phyloP scores from a whole-genome alignment of 2,113 vertebrate genomes.

The Brachypodius melanocephalos region DNA sequence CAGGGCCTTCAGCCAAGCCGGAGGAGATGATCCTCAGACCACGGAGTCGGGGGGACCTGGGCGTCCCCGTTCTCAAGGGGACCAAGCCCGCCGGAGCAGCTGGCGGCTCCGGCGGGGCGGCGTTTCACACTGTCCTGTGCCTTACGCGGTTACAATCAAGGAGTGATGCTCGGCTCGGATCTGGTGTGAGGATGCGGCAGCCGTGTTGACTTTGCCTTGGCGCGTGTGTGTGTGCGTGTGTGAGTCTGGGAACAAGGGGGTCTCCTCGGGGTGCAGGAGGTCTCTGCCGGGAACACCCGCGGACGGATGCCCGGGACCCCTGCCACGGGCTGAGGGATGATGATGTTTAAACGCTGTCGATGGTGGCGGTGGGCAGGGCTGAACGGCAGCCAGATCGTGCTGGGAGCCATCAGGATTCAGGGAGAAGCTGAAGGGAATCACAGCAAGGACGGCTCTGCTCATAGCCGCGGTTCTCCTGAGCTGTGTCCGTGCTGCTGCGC shows the following conservation, averaged over 20 bases:
- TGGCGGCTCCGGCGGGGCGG: neutral
- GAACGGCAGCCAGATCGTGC: neutral
- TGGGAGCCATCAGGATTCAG: neutral
- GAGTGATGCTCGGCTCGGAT: neutral
- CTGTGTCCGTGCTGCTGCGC: accelerated
- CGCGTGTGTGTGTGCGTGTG: neutral
- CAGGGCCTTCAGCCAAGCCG: neutral
- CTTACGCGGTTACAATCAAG: constrained; percentile 52
- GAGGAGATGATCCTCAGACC: constrained; percentile 39
- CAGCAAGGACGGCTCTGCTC: accelerated
- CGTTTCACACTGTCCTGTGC: constrained; percentile 28
- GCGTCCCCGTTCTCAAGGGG: neutral
- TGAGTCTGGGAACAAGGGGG: neutral
- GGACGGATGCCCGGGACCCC: constrained; percentile 12
- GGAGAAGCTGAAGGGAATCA: neutral
- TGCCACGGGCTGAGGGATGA: neutral
- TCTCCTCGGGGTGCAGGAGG: neutral
- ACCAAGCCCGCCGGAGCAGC: neutral
- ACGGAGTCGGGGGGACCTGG: neutral
- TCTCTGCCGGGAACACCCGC: neutral
- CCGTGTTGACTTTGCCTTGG: neutral
- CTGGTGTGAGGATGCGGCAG: neutral
- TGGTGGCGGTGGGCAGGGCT: neutral
- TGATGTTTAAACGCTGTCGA: neutral
- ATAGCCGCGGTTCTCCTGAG: neutral